A percentile compares a stretch with the other conserved stretches of the same genome.
These are phyloP conservation scores for Bubo scandiacus DNA, from an alignment of 2,113 vertebrate species.

Conservation along the genomic window DNA sequence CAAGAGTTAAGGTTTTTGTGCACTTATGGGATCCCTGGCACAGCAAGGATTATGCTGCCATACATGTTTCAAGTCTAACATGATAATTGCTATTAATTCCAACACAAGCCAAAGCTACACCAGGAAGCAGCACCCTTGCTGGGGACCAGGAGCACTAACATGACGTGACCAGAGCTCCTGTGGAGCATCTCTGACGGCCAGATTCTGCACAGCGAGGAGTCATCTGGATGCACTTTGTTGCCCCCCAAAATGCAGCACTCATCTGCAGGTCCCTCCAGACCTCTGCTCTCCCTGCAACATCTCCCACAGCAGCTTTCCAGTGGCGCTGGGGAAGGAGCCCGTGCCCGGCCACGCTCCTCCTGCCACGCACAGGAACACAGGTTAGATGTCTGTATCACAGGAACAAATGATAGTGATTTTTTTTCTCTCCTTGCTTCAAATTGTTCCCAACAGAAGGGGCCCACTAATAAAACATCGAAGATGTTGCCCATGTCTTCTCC, in stretches of 20 bases:
- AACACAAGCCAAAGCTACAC: rapidly evolving
- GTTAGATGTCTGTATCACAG: too few relatives aligned
- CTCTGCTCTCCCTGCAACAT: neutral
- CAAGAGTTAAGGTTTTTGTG: rapidly evolving
- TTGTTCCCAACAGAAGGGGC: neutral
- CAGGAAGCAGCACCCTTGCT: neutral
- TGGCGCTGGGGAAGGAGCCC: rapidly evolving
- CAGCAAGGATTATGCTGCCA: neutral
- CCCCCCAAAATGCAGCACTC: neutral
- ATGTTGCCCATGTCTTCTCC: neutral
- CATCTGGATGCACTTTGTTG: neutral
- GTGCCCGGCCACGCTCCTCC: rapidly evolving
- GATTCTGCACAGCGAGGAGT: neutral
- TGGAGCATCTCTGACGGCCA: neutral
- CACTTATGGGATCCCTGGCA: rapidly evolving
- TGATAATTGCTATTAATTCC: neutral
- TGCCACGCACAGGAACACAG: too few relatives aligned
- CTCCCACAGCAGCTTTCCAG: neutral
- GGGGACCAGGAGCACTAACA: neutral
- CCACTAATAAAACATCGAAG: rapidly evolving
- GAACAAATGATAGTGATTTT: neutral
- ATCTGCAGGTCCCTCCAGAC: neutral
- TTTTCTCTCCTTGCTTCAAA: neutral
- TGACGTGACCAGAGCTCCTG: rapidly evolving
- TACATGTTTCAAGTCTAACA: neutral